phyloP scores from a whole-genome alignment of 2,888 invertebrate genomes.

The Apocheima hispidaria region DNA sequence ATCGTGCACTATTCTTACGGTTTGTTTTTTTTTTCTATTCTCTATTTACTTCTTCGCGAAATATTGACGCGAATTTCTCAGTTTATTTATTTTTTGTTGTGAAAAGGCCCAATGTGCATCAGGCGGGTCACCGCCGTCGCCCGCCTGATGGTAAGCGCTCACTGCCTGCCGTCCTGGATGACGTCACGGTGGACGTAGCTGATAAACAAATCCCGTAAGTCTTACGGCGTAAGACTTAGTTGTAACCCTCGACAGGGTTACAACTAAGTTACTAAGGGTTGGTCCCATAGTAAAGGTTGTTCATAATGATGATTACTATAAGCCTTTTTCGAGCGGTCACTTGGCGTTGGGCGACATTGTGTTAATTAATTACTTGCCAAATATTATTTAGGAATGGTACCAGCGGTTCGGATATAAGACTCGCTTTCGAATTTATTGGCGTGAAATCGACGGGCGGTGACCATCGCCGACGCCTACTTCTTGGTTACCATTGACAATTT shows the following conservation, averaged over 20 bases:
- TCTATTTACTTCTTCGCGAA: not conserved
- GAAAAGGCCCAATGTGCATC: slow-evolving; percentile 13
- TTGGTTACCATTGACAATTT: no score
- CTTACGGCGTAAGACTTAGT: slow-evolving; percentile 20
- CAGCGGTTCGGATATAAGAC: no score
- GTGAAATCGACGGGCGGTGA: no score
- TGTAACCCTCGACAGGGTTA: slow-evolving; percentile 16
- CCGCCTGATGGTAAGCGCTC: slow-evolving; percentile 28
- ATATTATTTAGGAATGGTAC: no score
- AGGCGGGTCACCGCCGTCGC: slow-evolving; percentile 22
- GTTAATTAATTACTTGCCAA: no score
- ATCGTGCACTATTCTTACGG: not conserved
- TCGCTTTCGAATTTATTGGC: no score
- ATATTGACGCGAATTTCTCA: slow-evolving; percentile 1
- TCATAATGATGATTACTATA: no score
- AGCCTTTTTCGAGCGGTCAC: no score
- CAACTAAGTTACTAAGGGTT: no score
- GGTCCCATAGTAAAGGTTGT: no score
- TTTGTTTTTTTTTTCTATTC: not conserved
- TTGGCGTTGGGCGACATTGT: no score
- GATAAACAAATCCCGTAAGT: slow-evolving; percentile 29
- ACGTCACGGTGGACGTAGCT: slow-evolving; percentile 29
- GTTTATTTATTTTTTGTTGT: slow-evolving; percentile 17
- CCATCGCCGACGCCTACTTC: no score
- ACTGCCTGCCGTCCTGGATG: slow-evolving; percentile 25